Evolutionary conservation across 2,113 vertebrate genomes (phyloP), one percentile per base, ranked within the genome.

Genomic region (Muntiacus muntjak): DNA sequence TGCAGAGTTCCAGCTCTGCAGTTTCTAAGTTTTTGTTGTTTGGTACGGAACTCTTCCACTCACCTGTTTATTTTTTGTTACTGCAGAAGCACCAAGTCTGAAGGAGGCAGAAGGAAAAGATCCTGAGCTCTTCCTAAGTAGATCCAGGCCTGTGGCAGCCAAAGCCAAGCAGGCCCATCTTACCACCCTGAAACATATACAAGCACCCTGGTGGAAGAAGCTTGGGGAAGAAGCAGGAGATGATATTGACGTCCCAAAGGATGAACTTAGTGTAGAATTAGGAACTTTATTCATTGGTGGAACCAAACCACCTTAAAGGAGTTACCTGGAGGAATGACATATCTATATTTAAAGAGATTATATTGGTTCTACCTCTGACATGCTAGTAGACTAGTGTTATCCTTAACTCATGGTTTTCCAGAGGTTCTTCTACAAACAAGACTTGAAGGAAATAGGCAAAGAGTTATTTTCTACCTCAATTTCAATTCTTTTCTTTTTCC

Each of bases 121-220:
- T 23, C 97, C 99, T 0, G 97, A 98, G 40, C 96, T 99, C 54
- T 99, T 99, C 95, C 98, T 98, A 96, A 99, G 99, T 97, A 99
- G 99, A 17, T 99, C 99, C 0, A 96, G 98, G 30, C 99, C 99
- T 43, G 95, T 99, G 36, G 99, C 99, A 30, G 97, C 99, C 43
- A 99, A 99, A 9, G 99, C 99, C 94, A 99, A 99, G 15, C 99
- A 99, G 16, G 98, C 98, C 87, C 99, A 99, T 98, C 99, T 98
- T 28, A 96, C 98, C 3, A 90, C 98, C 97, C 98, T 99, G 96
- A 99, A 99, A 98, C 98, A 98, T 2, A 67, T 96, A 76, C 97
- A 96, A 84, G 99, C 99, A 89, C 99, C 99, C 0, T 99, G 99
- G 99, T 99, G 99, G 99, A 99, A 98, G 98, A 99, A 98, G n/a